These are phyloP conservation scores for Pedicia rivosa DNA, from an alignment of 2,888 invertebrate genomes.

Conservation along the genomic window DNA sequence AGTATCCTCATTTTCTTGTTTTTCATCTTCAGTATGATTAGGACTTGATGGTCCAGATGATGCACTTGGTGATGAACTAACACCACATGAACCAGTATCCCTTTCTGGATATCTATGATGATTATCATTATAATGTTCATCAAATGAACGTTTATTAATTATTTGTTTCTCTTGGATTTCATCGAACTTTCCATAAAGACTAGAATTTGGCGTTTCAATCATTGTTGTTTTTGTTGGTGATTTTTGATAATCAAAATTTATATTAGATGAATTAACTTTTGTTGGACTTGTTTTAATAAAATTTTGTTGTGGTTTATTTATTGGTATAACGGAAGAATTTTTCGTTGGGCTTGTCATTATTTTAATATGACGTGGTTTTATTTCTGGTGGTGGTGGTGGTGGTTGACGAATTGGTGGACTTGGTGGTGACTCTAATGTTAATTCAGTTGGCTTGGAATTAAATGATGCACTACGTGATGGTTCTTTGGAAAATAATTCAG, in stretches of 20 bases:
- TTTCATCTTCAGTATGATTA: slow-evolving; percentile 32
- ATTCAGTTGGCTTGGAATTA: slow-evolving; percentile 5
- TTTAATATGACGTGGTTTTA: slow-evolving; percentile 25
- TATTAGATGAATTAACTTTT: no score
- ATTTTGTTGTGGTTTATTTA: slow-evolving; percentile 25
- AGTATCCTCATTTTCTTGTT: slow-evolving; percentile 39
- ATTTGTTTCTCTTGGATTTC: slow-evolving; percentile 22
- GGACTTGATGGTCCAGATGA: slow-evolving; percentile 32
- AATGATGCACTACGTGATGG: slow-evolving; percentile 8
- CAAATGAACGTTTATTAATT: background rate
- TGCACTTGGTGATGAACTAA: slow-evolving; percentile 26
- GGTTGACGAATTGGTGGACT: slow-evolving; percentile 25
- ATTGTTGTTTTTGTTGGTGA: slow-evolving; percentile 23
- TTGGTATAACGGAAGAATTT: slow-evolving; percentile 29
- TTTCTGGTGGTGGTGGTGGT: slow-evolving; percentile 26
- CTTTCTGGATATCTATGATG: slow-evolving; percentile 8
- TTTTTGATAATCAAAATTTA: no score
- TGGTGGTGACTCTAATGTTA: slow-evolving; percentile 17
- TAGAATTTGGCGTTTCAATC: slow-evolving; percentile 15
- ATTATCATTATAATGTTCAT: slow-evolving; percentile 3
- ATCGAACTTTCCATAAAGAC: slow-evolving; percentile 10
- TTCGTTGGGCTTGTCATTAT: slow-evolving; percentile 28
- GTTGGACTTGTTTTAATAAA: slow-evolving; percentile 26
- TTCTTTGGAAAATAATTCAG: slow-evolving; percentile 13
- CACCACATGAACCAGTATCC: slow-evolving; percentile 8